Evolutionary conservation across 2,888 invertebrate species (phyloP).

Genomic region (Athetis lepigone): DNA sequence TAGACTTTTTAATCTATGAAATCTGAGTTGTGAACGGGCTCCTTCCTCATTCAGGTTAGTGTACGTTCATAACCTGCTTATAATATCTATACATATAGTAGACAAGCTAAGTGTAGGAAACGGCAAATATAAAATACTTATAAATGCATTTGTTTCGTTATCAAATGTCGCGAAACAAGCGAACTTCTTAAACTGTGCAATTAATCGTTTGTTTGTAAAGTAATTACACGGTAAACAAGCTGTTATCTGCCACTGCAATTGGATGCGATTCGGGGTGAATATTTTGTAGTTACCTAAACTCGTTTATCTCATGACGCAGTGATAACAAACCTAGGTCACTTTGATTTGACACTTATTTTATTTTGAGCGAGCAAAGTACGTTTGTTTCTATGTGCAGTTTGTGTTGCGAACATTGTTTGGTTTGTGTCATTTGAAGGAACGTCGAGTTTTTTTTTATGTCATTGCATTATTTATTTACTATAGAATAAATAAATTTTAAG

Average conservation of each 20-base stretch:
- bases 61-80: neutral
- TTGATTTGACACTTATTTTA: constrained; percentile 63
- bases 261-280: constrained; percentile 32
- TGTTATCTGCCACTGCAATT: constrained; percentile 59
- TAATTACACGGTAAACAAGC: constrained; percentile 61
- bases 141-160: neutral
- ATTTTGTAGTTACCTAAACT: constrained; percentile 26
- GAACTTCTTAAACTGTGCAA: constrained; percentile 51
- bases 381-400: constrained; percentile 47
- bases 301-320: constrained; percentile 48
- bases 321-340: constrained; percentile 67
- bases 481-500: too few relatives aligned
- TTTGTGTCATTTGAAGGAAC: constrained; percentile 8
- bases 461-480: too few relatives aligned
- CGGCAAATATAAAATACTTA: neutral
- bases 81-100: constrained; percentile 17
- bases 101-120: neutral
- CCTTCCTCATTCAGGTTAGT: constrained; percentile 48
- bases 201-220: constrained; percentile 51
- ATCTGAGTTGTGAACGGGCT: constrained; percentile 39
- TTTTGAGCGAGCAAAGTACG: constrained; percentile 28
- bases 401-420: constrained; percentile 6
- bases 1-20: constrained; percentile 43
- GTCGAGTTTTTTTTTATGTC: too few relatives aligned
- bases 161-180: constrained; percentile 6